These are phyloP conservation scores for Cephus spinipes DNA, from an alignment of 2,888 invertebrate genomes.

Conservation along the genomic window DNA sequence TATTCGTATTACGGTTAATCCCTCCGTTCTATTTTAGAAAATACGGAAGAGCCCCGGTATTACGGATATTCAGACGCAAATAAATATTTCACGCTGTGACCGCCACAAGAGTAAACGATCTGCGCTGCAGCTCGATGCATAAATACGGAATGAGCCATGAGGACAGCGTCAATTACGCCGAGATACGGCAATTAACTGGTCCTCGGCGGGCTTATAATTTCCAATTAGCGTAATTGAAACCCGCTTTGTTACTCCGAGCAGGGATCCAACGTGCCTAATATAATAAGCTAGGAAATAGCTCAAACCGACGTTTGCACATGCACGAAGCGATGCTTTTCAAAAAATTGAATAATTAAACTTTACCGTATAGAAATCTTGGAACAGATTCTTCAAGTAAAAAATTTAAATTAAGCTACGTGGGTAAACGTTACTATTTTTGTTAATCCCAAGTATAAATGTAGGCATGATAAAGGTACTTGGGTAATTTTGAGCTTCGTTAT, in stretches of 20 bases:
- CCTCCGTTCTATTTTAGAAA: not conserved
- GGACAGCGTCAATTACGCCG: constrained; percentile 3
- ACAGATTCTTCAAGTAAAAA: not conserved
- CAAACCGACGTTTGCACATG: not conserved
- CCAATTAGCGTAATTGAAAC: constrained; percentile 8
- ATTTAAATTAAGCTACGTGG: not conserved
- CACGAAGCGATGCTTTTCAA: not conserved
- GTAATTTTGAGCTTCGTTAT: not conserved
- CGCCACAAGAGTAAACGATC: not conserved
- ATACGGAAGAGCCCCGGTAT: not conserved
- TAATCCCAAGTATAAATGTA: not conserved
- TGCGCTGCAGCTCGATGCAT: not conserved
- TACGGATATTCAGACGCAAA: not conserved
- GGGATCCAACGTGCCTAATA: not conserved
- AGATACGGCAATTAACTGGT: not conserved
- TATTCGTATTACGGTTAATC: not conserved
- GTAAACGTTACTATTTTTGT: not conserved
- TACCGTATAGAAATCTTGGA: too few relatives aligned
- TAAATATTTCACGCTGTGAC: not conserved
- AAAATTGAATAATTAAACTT: not conserved
- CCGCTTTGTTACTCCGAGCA: not conserved
- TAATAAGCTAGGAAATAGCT: not conserved
- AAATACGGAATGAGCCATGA: not conserved
- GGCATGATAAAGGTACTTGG: not conserved
- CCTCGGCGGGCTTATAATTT: not conserved